Percentiles rank a stretch among this genome's conserved stretches.
These are phyloP conservation scores for Darevskia nairensis DNA, from an alignment of 2,797 vertebrate genomes.

Conservation along the genomic window DNA sequence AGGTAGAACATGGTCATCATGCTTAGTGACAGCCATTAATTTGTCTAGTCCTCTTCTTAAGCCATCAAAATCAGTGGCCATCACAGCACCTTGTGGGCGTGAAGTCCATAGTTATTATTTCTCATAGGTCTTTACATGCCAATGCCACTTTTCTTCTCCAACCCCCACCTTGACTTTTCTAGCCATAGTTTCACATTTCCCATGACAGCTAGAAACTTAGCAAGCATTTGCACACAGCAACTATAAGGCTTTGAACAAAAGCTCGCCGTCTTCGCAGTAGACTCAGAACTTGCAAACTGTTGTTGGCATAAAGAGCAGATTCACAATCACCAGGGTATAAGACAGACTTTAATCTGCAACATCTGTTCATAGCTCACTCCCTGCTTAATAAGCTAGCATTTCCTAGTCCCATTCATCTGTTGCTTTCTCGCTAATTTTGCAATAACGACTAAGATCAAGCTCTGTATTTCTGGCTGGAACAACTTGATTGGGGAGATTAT, in stretches of 20 bases:
- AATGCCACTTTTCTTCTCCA: background rate
- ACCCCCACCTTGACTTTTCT: background rate
- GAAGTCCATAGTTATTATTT: background rate
- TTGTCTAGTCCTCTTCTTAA: too few relatives aligned
- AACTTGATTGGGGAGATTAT: slow-evolving; percentile 62
- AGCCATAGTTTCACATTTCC: background rate
- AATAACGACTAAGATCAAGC: slow-evolving; percentile 32
- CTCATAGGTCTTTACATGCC: background rate
- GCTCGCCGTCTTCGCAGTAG: background rate
- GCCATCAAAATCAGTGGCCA: too few relatives aligned
- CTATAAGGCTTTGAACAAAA: background rate
- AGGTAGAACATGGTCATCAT: too few relatives aligned
- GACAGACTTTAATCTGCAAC: slow-evolving; percentile 13
- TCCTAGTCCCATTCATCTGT: slow-evolving; percentile 26
- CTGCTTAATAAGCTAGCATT: slow-evolving; percentile 22
- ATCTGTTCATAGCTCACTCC: slow-evolving; percentile 6
- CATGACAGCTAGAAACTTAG: background rate
- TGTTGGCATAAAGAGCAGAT: slow-evolving; percentile 1
- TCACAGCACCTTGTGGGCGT: too few relatives aligned
- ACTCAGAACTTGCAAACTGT: background rate
- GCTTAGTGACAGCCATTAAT: too few relatives aligned
- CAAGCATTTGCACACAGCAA: background rate
- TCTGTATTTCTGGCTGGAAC: slow-evolving; percentile 38
- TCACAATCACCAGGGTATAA: background rate
- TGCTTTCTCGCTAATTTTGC: slow-evolving; percentile 1